Percentiles rank a stretch among this genome's conserved stretches.
Conservation (phyloP, 2,113 vertebrate species). For the Panurus biarmicus region DNA sequence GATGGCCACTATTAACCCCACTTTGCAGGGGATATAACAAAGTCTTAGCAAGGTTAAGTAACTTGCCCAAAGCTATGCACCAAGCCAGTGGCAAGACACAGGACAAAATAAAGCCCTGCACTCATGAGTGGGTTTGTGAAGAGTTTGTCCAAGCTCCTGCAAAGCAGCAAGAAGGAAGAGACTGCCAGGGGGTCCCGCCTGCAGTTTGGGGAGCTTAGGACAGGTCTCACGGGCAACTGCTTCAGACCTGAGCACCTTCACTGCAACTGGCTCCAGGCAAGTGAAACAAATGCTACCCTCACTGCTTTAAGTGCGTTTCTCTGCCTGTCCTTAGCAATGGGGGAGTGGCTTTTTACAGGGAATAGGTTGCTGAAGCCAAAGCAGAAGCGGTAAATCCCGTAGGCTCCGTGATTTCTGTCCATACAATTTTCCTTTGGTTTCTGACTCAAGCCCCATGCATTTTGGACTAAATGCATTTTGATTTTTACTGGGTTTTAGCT, state of each 20-base stretch:
- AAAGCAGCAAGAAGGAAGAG: background rate
- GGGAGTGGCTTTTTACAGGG: background rate
- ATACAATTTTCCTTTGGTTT: background rate
- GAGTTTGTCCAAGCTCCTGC: background rate
- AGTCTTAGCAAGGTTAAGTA: constrained; percentile 24
- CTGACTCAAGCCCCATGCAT: background rate
- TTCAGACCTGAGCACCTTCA: background rate
- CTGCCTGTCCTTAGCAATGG: background rate
- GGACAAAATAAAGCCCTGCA: background rate
- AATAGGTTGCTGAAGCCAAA: background rate
- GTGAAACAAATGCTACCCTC: background rate
- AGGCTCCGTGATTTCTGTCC: background rate
- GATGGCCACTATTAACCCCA: constrained; percentile 40
- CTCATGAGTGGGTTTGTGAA: background rate
- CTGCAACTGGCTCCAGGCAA: background rate
- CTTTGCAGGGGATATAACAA: constrained; percentile 19
- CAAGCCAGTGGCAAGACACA: background rate
- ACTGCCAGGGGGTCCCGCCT: background rate
- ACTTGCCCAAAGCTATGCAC: background rate
- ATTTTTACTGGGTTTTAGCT: background rate
- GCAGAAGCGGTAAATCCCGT: background rate
- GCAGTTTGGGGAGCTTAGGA: background rate
- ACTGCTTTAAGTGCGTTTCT: background rate
- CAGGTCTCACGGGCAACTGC: accelerated
- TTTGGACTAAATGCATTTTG: background rate